These are phyloP conservation scores for Chaetodon trifascialis DNA, from an alignment of 2,113 vertebrate species.

Conservation along the genomic window DNA sequence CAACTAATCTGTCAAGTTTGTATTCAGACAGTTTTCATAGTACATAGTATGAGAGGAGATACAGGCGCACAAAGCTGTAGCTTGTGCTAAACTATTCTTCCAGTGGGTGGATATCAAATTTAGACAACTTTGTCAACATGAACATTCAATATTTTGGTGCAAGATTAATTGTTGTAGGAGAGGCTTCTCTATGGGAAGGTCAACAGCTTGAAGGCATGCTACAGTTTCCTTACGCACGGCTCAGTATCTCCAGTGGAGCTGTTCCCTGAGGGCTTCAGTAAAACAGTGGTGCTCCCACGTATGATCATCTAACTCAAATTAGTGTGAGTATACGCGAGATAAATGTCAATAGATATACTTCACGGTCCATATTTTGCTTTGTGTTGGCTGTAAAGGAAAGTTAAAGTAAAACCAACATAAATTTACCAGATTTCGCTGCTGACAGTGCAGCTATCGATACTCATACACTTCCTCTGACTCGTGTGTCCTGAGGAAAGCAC, in stretches of 20 bases:
- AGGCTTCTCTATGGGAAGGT: neutral
- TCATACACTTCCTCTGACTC: neutral
- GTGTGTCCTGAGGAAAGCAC: neutral
- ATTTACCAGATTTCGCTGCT: neutral
- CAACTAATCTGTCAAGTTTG: constrained; percentile 7
- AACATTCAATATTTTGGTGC: neutral
- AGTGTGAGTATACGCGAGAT: neutral
- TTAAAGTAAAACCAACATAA: neutral
- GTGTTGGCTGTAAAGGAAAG: neutral
- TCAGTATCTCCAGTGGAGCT: neutral
- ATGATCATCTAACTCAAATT: neutral
- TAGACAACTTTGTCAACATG: constrained; percentile 11
- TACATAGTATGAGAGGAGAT: neutral
- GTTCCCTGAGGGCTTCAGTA: neutral
- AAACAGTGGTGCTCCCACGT: neutral
- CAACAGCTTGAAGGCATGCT: neutral
- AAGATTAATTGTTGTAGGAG: constrained; percentile 6
- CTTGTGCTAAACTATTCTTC: neutral
- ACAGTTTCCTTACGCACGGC: neutral
- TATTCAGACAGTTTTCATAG: constrained; percentile 5
- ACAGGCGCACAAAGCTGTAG: neutral
- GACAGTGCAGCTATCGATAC: neutral
- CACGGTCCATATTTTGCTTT: neutral
- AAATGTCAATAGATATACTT: neutral
- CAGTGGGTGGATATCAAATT: constrained; percentile 7